Evolutionary conservation across 2,797 vertebrate species (phyloP).

Genomic region (Acridotheres tristis): DNA sequence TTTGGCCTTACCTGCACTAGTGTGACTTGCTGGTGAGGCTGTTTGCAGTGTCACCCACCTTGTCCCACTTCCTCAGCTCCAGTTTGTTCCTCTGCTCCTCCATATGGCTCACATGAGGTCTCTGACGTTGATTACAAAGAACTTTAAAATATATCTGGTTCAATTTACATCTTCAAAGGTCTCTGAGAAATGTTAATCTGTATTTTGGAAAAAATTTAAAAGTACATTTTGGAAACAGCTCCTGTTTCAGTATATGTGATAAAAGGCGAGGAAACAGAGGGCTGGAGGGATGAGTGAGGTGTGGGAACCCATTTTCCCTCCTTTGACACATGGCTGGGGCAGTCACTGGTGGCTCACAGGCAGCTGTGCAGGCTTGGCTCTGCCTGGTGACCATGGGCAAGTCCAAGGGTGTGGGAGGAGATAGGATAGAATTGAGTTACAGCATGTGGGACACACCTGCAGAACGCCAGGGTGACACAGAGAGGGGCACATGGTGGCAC

Average conservation of each 20-base stretch:
- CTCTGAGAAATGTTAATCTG: not conserved
- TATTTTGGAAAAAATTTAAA: not conserved
- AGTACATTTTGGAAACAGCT: not conserved
- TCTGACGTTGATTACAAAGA: not conserved
- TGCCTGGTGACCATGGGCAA: fast-evolving
- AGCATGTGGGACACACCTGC: not conserved
- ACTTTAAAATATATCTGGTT: not conserved
- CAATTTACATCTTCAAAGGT: not conserved
- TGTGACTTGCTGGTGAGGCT: not conserved
- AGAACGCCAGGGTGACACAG: not conserved
- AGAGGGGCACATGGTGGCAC: no score
- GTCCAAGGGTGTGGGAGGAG: no score
- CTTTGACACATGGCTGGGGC: not conserved
- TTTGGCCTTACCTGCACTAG: not conserved
- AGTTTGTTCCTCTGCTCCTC: not conserved
- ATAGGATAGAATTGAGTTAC: not conserved
- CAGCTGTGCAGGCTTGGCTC: not conserved
- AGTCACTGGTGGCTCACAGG: fast-evolving
- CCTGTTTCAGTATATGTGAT: not conserved
- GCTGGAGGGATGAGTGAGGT: not conserved
- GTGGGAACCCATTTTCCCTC: not conserved
- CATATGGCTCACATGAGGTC: not conserved
- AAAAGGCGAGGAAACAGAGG: not conserved
- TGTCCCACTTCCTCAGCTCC: not conserved
- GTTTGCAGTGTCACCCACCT: not conserved